Percentiles rank a stretch among this genome's conserved stretches.
Evolutionary conservation across 2,888 invertebrate genomes (phyloP).

Genomic region (Penaeus monodon): DNA sequence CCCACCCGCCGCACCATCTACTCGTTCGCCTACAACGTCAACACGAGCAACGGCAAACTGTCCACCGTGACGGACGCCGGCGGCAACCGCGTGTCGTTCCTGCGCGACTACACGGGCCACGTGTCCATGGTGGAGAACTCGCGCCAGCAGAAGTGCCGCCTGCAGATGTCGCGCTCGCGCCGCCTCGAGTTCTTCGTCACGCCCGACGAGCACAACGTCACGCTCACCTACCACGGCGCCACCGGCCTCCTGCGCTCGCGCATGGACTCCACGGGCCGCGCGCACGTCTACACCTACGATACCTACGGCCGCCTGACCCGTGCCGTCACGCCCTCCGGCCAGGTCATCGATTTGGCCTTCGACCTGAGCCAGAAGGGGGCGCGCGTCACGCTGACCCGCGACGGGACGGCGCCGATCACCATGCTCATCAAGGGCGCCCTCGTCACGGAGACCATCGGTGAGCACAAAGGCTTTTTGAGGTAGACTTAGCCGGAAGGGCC

Average conservation of each 20-base stretch:
- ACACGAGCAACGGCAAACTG: constrained; percentile 94
- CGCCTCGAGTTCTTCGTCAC: constrained; percentile 78
- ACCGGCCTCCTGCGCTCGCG: constrained; percentile 89
- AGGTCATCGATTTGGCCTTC: constrained; percentile 87
- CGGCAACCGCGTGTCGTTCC: constrained; percentile 74
- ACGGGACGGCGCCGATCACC: constrained; percentile 61
- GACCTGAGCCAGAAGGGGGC: constrained; percentile 92
- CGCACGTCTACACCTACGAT: constrained; percentile 94
- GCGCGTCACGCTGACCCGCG: constrained; percentile 58
- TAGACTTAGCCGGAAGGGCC: background rate
- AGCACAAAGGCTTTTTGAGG: background rate
- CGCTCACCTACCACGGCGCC: constrained; percentile 87
- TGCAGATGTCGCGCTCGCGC: constrained; percentile 89
- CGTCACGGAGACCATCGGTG: constrained; percentile 65
- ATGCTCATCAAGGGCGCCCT: constrained; percentile 65
- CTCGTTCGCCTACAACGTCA: constrained; percentile 95
- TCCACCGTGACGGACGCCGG: constrained; percentile 94
- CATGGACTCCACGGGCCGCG: constrained; percentile 81
- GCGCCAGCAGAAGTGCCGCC: constrained; percentile 89
- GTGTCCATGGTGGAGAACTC: constrained; percentile 81
- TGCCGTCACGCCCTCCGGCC: constrained; percentile 93
- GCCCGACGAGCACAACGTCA: constrained; percentile 84
- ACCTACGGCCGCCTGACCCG: constrained; percentile 92
- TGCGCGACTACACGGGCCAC: constrained; percentile 70
- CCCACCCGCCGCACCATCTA: constrained; percentile 94